Evolutionary conservation across 1,140 invertebrate genomes (phyloP), one percentile per base, ranked within the genome.

Genomic region (Acromyrmex charruanus): DNA sequence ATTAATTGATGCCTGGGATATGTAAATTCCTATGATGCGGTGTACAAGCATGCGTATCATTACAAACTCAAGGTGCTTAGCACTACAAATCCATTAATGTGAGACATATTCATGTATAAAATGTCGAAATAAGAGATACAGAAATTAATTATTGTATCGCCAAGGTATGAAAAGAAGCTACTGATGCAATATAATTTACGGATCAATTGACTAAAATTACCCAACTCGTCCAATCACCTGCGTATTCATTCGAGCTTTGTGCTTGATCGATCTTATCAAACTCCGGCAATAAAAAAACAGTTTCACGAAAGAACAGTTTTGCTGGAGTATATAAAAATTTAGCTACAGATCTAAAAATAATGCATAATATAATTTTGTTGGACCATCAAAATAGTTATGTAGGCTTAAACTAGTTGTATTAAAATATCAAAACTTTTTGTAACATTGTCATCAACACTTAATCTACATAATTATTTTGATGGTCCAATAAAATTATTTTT

Each of bases 1-100:
- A 85, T 85, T 79, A 85, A 85, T 79, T 85, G 74, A 71, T 82
- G 77, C 3, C 21, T 82, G 66, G 39, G 55, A 87, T 87, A 87
- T 87, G 85, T 71, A 87, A 87, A 87, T 87, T 59, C 49, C 77
- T 39, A 28, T 16, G 49, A 68, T 65, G 77, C 55, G 58, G 58
- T 84, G 12, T 71, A 63, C 68, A 81, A 87, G 66, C 55, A 87
- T 51, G 79, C 79, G 66, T 87, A 87, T 87, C 77, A 49, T 87
- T 87, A 87, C 68, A 63, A 84, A 31, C 55, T 16, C 58, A 25
- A 86, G 79, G 49, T 44, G 49, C 21, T 71, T 87, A 69, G 82
- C 49, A 82, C 7, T 4, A 66, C 51, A 21, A 63, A 25, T n/a
- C 10, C 79, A 86, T 86, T 86, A 69, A 69, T 51, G 28, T 49